Evolutionary conservation across 2,888 invertebrate species (phyloP), one percentile per base, ranked within the genome.

Genomic region (Carpatolechia fugitivella): DNA sequence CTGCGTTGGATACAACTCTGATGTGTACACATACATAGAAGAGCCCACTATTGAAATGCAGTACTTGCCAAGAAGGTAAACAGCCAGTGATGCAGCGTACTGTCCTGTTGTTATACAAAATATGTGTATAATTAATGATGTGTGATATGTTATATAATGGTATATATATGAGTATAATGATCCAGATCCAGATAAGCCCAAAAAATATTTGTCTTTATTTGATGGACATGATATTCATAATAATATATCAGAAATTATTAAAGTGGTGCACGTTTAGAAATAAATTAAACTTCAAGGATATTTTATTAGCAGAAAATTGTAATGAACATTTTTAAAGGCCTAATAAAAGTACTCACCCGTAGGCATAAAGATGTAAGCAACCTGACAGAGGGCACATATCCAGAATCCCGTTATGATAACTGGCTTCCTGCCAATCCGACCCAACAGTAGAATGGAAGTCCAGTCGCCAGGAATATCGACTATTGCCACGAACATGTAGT

Each of bases 391-490:
- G 5, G 87, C 94, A 58, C 94, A 93, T 7, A 93, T 65, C 6
- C 94, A 67, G 77, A 91, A 93, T 0, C 92, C 92, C 0, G 80
- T 79, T 40, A 90, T 91, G 0, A 94, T 77, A 0, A 93, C 92
- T 3, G 89, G 78, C 59, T 92, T 92, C 56, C 94, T 85, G 5
- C 94, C 94, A 24, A 93, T 77, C 58, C 87, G 85, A 66, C 94
- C 92, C 63, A 94, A 89, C 10, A 94, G 73, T 1, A 93, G 75
- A 36, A 92, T 91, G 0, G 93, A 93, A 20, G 92, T 69, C 61
- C 91, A 82, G 74, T 92, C 94, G 0, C 93, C 95, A 0, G 95
- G 95, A 56, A 95, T 92, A 76, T 95, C 96, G 16, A 94, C 91
- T n/a, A 91, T 76, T 0, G 91, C 82, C 0, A 93, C 92, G 52